These are phyloP conservation scores for Microctonus brassicae DNA, from an alignment of 2,888 invertebrate species.

Conservation along the genomic window DNA sequence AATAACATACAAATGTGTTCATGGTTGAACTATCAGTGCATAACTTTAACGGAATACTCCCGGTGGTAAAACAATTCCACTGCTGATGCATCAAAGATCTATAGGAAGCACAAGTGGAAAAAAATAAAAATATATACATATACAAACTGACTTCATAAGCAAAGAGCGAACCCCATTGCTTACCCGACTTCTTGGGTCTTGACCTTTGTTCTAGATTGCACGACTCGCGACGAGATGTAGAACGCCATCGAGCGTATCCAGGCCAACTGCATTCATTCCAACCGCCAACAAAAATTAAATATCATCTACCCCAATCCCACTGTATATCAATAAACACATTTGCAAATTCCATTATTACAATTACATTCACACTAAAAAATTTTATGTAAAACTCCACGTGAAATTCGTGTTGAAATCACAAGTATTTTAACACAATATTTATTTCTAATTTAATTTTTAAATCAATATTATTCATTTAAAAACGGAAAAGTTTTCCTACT, in stretches of 20 bases:
- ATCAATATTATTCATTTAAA: too few relatives aligned
- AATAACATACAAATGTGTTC: slow-evolving; percentile 3
- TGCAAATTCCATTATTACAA: background rate
- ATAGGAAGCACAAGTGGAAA: background rate
- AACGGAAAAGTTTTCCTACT: too few relatives aligned
- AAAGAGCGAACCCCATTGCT: slow-evolving; percentile 7
- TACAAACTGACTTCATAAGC: background rate
- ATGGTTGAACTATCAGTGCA: slow-evolving; percentile 28
- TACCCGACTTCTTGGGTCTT: slow-evolving; percentile 40
- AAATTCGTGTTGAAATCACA: too few relatives aligned
- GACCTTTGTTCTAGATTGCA: slow-evolving; percentile 56
- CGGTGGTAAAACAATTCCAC: slow-evolving; percentile 16
- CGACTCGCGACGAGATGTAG: slow-evolving; percentile 49
- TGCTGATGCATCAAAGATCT: background rate
- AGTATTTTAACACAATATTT: too few relatives aligned
- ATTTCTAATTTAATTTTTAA: too few relatives aligned
- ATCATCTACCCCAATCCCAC: background rate
- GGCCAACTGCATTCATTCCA: slow-evolving; percentile 53
- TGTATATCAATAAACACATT: background rate
- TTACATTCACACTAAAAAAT: too few relatives aligned
- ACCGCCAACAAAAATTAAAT: slow-evolving; percentile 30
- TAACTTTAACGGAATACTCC: slow-evolving; percentile 28
- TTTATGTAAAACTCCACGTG: too few relatives aligned
- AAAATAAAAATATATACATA: too few relatives aligned
- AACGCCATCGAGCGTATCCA: slow-evolving; percentile 56